Evolutionary conservation across 2,113 vertebrate genomes (phyloP).

Genomic region (human): GRCh38 chr5:161493501-161494000

Average conservation of each 20-base stretch:
- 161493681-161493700: background rate
- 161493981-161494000: background rate
- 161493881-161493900: background rate
- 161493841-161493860: background rate
- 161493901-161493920: background rate
- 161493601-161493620: background rate
- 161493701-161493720: conserved; percentile 10
- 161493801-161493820: background rate
- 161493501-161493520: background rate
- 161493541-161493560: background rate
- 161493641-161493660: background rate
- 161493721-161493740: background rate
- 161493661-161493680: background rate
- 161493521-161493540: background rate
- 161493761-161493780: background rate
- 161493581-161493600: background rate
- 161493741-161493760: background rate
- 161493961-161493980: background rate
- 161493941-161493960: background rate
- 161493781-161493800: background rate
- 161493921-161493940: background rate
- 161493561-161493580: background rate
- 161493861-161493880: background rate
- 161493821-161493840: background rate
- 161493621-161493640: background rate